phyloP scores from a whole-genome alignment of 2,888 invertebrate genomes.

The Halocaridina rubra region DNA sequence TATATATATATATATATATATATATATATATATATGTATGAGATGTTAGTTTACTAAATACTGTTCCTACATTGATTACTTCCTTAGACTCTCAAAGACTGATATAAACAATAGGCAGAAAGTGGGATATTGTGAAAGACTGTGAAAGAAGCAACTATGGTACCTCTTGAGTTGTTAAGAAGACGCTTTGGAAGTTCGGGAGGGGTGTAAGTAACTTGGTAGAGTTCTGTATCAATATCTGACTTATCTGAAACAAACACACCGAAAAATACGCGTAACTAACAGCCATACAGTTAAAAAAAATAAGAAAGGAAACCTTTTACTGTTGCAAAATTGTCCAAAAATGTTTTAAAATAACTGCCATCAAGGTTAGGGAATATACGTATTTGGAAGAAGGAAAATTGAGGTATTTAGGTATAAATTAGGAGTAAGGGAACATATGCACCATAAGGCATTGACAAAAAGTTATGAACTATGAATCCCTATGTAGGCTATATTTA shows the following conservation, averaged over 20 bases:
- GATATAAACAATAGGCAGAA: constrained; percentile 18
- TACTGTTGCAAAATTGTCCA: constrained; percentile 7
- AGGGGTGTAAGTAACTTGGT: constrained; percentile 91
- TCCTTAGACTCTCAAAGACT: constrained; percentile 25
- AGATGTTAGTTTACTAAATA: too few species aligned
- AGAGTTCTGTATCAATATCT: constrained; percentile 63
- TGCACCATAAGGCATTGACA: too few species aligned
- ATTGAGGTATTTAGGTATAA: too few species aligned
- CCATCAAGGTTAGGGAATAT: too few species aligned
- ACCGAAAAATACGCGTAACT: constrained; percentile 57
- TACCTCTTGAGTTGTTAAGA: constrained; percentile 62
- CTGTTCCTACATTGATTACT: constrained; percentile 44
- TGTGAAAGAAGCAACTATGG: constrained; percentile 54
- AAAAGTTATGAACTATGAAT: too few species aligned
- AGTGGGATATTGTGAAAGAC: constrained; percentile 40
- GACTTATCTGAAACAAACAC: constrained; percentile 64
- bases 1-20: too few species aligned
- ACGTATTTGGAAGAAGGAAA: too few species aligned
- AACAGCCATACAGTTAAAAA: constrained; percentile 54
- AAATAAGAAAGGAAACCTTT: constrained; percentile 17
- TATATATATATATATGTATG: too few species aligned
- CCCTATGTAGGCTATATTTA: too few species aligned
- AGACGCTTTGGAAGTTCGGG: constrained; percentile 97
- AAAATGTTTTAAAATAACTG: too few species aligned
- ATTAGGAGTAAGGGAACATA: too few species aligned